Evolutionary conservation across 2,113 vertebrate species (phyloP), one percentile per base, ranked within the genome.

Genomic region (Ameiurus melas): DNA sequence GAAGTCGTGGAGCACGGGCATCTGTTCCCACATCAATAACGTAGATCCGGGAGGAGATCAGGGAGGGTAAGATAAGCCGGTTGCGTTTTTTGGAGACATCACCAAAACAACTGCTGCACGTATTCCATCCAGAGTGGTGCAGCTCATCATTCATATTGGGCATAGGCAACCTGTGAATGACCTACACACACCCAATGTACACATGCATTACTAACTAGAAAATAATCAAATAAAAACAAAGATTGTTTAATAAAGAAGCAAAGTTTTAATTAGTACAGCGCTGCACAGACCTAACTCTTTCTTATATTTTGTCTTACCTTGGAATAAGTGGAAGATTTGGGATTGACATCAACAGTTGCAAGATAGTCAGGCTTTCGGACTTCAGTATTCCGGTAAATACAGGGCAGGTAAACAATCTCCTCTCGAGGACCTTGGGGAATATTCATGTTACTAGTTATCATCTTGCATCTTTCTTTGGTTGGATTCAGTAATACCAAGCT

Each of bases 101-200:
- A 0, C 94, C 95, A 0, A 96, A 96, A 94, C 98, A 99, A 93
- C 98, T 99, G 96, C 98, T 99, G 90, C 98, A 99, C 85, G 97
- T 91, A 7, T 99, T 99, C 98, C 98, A 99, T 0, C 98, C 98
- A 0, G 96, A 96, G 87, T 99, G 98, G 36, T 99, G 98, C 4
- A 99, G 95, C 92, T 99, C 98, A 0, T 99, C 98, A 0, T 93
- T 92, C 0, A 97, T 87, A 90, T 98, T 93, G 0, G 97, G 97
- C 98, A 99, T 97, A 27, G 96, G 95, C 88, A 99, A 94, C 30
- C 98, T 96, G 71, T 99, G 98, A 93, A 99, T 96, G 83, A 99
- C 97, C 98, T 99, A 22, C 39, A 70, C 8, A 30, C 64, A 51
- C 86, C 78, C 7, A 60, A 33, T 22, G 53, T n/a, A 85, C 43